Evolutionary conservation across 2,888 invertebrate species (phyloP).

Genomic region (Rhagium mordax): DNA sequence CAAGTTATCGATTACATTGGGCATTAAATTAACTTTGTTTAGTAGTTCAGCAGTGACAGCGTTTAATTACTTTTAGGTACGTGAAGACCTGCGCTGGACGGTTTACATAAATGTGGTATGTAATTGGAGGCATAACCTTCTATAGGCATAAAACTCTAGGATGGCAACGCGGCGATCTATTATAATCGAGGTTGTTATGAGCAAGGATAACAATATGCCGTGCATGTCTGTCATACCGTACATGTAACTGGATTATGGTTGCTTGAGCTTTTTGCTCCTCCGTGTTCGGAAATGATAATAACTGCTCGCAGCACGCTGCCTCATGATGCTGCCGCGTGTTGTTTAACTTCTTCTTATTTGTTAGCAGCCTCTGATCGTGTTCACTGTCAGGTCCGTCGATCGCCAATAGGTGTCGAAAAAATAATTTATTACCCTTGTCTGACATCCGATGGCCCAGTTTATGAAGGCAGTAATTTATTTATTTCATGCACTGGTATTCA

Average conservation of each 20-base stretch:
- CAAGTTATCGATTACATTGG: slow-evolving; percentile 47
- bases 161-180: slow-evolving; percentile 41
- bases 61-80: slow-evolving; percentile 53
- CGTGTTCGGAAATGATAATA: slow-evolving; percentile 60
- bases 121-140: slow-evolving; percentile 43
- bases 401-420: slow-evolving; percentile 45
- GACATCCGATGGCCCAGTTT: slow-evolving; percentile 47
- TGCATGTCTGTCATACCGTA: slow-evolving; percentile 55
- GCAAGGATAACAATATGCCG: slow-evolving; percentile 54
- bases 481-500: slow-evolving; percentile 30
- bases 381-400: slow-evolving; percentile 40
- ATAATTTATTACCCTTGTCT: slow-evolving; percentile 46
- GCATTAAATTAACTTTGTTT: slow-evolving; percentile 53
- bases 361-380: slow-evolving; percentile 41
- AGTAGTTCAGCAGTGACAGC: slow-evolving; percentile 52
- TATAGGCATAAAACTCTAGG: slow-evolving; percentile 38
- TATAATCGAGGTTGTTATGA: slow-evolving; percentile 54
- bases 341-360: slow-evolving; percentile 49
- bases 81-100: slow-evolving; percentile 49
- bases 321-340: slow-evolving; percentile 45
- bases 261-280: slow-evolving; percentile 47
- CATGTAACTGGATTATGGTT: slow-evolving; percentile 53
- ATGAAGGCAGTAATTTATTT: slow-evolving; percentile 42
- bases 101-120: slow-evolving; percentile 54
- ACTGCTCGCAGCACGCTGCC: slow-evolving; percentile 51